A percentile compares a stretch with the other conserved stretches of the same genome.
Evolutionary conservation across 2,797 vertebrate species (phyloP).

Genomic region (Loris lydekkerianus): DNA sequence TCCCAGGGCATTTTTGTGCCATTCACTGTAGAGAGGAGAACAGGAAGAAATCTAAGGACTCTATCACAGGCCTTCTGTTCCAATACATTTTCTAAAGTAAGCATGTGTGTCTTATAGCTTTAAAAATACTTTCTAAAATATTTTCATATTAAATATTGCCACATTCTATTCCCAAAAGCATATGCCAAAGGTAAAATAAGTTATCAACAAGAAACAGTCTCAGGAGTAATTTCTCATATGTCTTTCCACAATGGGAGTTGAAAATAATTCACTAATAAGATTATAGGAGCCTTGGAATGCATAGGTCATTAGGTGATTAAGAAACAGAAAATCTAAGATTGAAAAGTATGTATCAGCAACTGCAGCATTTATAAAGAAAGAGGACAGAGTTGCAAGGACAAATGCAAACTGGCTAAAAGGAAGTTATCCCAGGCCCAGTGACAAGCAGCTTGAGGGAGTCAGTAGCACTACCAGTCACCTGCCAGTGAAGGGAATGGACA

Average conservation of each 20-base stretch:
- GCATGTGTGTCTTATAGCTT: neutral
- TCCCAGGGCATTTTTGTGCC: too few species aligned
- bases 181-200: neutral
- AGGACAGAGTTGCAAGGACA: neutral
- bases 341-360: neutral
- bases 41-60: neutral
- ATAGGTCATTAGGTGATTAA: neutral
- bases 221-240: neutral
- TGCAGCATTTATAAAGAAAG: neutral
- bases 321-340: neutral
- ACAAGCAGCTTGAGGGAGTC: neutral
- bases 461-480: neutral
- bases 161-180: neutral
- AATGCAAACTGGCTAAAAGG: neutral
- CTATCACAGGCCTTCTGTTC: neutral
- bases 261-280: constrained; percentile 18
- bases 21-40: neutral
- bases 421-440: too few species aligned
- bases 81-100: neutral
- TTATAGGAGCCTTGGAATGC: neutral
- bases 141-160: neutral
- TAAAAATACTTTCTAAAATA: neutral
- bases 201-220: neutral
- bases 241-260: neutral
- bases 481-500: too few species aligned